These are phyloP conservation scores for Ctenopoma multispine DNA, from an alignment of 2,797 vertebrate genomes.

Conservation along the genomic window DNA sequence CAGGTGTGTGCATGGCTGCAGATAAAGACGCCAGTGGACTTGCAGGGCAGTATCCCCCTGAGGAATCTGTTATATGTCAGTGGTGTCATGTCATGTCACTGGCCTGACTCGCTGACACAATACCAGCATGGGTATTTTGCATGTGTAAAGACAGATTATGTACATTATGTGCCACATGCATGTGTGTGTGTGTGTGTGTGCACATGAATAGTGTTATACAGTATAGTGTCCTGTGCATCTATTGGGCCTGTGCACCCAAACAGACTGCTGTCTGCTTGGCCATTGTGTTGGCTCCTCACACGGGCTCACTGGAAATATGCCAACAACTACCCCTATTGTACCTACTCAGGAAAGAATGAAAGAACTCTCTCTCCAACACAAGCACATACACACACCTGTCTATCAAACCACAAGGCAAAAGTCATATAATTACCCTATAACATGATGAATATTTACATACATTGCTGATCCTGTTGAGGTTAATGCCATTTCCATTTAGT, in stretches of 20 bases:
- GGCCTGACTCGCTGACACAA: conserved; percentile 44
- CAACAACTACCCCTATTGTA: conserved; percentile 76
- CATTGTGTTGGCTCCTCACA: conserved; percentile 70
- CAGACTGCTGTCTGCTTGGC: conserved; percentile 48
- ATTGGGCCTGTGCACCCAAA: conserved; percentile 34
- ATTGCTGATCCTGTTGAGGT: conserved; percentile 57
- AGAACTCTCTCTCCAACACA: conserved; percentile 21
- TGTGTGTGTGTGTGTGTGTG: conserved; percentile 3
- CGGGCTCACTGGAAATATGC: conserved; percentile 72
- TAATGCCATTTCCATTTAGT: conserved; percentile 54
- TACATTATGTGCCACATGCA: conserved; percentile 29
- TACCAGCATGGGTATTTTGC: conserved; percentile 44
- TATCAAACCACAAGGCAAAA: conserved; percentile 55
- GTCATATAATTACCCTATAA: conserved; percentile 59
- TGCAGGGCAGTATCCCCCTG: conserved; percentile 30
- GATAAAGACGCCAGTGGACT: conserved; percentile 41
- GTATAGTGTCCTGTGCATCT: conserved; percentile 31
- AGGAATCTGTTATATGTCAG: conserved; percentile 59
- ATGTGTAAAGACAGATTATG: conserved; percentile 65
- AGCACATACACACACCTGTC: conserved; percentile 55
- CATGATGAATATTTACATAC: conserved; percentile 68
- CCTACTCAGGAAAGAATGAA: conserved; percentile 63
- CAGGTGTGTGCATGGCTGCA: conserved; percentile 35
- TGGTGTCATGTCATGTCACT: conserved; percentile 56
- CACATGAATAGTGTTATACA: not conserved